A percentile compares a stretch with the other conserved stretches of the same genome.
These are phyloP conservation scores for Hemaris fuciformis DNA, from an alignment of 2,888 invertebrate species.

Conservation along the genomic window DNA sequence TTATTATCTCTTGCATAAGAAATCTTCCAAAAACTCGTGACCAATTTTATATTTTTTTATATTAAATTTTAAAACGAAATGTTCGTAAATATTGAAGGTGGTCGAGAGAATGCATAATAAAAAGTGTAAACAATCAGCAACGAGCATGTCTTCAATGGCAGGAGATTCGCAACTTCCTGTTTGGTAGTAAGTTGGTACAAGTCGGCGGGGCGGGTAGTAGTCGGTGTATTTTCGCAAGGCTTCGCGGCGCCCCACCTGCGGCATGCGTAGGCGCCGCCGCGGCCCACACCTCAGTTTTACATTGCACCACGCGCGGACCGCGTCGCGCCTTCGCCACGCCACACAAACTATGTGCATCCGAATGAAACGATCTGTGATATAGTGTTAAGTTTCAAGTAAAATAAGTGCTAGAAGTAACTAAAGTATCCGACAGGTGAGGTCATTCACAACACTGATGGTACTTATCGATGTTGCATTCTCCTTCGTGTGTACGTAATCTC, in stretches of 20 bases:
- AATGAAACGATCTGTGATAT: slow-evolving; percentile 74
- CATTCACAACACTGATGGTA: slow-evolving; percentile 19
- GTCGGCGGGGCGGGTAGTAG: slow-evolving; percentile 31
- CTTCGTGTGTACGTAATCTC: slow-evolving; percentile 38
- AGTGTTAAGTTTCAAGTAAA: slow-evolving; percentile 68
- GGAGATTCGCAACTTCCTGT: slow-evolving; percentile 3
- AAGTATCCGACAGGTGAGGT: slow-evolving; percentile 51
- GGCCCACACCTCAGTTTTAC: slow-evolving; percentile 50
- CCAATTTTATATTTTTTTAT: neutral
- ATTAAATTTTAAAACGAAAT: neutral
- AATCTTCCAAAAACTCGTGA: neutral
- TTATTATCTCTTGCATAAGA: neutral
- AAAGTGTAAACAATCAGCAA: neutral
- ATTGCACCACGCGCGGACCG: slow-evolving; percentile 56
- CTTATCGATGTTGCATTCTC: slow-evolving; percentile 14
- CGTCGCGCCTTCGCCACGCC: slow-evolving; percentile 42
- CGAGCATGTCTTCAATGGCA: neutral
- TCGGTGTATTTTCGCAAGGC: slow-evolving; percentile 73
- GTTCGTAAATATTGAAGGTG: neutral
- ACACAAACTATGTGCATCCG: slow-evolving; percentile 59
- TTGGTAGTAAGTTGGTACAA: neutral
- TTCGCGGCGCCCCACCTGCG: slow-evolving; percentile 66
- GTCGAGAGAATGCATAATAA: neutral
- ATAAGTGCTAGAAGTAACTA: slow-evolving; percentile 49
- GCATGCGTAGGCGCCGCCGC: slow-evolving; percentile 59